A percentile compares a stretch with the other conserved stretches of the same genome.
Conservation (phyloP, 1,140 invertebrate genomes). For the Belonocnema kinseyi region DNA sequence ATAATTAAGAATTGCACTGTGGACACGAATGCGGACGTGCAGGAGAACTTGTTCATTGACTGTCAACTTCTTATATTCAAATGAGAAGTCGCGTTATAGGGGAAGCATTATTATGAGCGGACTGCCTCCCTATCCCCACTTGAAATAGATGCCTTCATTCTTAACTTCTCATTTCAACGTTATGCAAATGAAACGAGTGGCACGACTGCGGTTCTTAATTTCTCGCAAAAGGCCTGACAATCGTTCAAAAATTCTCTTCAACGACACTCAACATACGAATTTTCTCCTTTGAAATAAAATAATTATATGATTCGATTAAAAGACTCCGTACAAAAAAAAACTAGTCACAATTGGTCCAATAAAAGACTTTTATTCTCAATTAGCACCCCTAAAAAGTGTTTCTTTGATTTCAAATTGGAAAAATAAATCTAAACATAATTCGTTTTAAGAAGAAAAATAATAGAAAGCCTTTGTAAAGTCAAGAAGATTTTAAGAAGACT, state of each 20-base stretch:
- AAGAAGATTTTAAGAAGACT: no score
- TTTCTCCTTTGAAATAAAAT: no score
- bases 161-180: slow-evolving; percentile 63
- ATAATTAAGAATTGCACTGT: slow-evolving; percentile 6
- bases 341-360: no score
- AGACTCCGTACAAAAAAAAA: no score
- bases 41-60: slow-evolving; percentile 40
- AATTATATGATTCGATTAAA: no score
- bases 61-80: slow-evolving; percentile 64
- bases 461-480: no score
- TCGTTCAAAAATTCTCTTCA: slow-evolving; percentile 28
- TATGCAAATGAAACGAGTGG: slow-evolving; percentile 61
- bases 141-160: slow-evolving; percentile 64
- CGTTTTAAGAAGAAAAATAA: no score
- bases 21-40: neutral
- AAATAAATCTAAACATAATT: no score
- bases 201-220: slow-evolving; percentile 44
- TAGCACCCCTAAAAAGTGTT: no score
- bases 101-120: slow-evolving; percentile 54
- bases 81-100: slow-evolving; percentile 60
- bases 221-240: slow-evolving; percentile 15
- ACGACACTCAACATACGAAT: neutral
- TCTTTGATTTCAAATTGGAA: neutral
- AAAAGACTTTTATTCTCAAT: no score
- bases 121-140: slow-evolving; percentile 45